Evolutionary conservation across 2,797 vertebrate species (phyloP), one percentile per base, ranked within the genome.

Genomic region (Falco naumanni): DNA sequence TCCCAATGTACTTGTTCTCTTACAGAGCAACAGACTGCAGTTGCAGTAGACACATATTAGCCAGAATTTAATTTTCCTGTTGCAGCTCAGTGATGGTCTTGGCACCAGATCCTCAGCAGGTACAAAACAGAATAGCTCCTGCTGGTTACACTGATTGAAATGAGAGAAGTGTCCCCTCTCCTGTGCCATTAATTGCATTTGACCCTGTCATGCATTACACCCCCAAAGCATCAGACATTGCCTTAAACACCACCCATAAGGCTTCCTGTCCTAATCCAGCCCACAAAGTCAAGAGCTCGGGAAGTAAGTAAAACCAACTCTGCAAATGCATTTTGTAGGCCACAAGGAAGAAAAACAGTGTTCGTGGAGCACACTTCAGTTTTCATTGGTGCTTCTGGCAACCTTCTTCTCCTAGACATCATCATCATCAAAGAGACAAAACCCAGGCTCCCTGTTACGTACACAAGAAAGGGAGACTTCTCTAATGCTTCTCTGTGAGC

Each of bases 341-440:
- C 64, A 76, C 2, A 1, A 22, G 37, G n/a, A 26, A 96, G 89
- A 61, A 95, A 94, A 94, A 94, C 78, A 86, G 89, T 31, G 56
- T 94, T 97, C 92, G 91, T 15, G 75, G 51, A 96, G 90, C 26
- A 13, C 94, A 87, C 93, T 97, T 98, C 87, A 94, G 83, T 96
- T 97, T 96, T 97, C 95, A 79, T 84, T 97, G 96, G 90, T 87
- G 87, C 96, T 97, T 97, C 97, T 96, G 95, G 95, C 94, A 98
- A 94, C 88, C 76, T 91, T 92, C 89, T 96, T 96, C 96, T 74
- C 76, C 87, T 91, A 87, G 66, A 90, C 74, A 91, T 97, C 95
- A 88, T 96, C 96, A 97, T 95, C 4, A 13, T 76, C 47, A 4
- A 87, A 89, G 94, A 97, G 97, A 96, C 86, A 87, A 97, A 93